Evolutionary conservation across 2,797 vertebrate species (phyloP), one percentile per base, ranked within the genome.

Genomic region (Sebastes iracundus): DNA sequence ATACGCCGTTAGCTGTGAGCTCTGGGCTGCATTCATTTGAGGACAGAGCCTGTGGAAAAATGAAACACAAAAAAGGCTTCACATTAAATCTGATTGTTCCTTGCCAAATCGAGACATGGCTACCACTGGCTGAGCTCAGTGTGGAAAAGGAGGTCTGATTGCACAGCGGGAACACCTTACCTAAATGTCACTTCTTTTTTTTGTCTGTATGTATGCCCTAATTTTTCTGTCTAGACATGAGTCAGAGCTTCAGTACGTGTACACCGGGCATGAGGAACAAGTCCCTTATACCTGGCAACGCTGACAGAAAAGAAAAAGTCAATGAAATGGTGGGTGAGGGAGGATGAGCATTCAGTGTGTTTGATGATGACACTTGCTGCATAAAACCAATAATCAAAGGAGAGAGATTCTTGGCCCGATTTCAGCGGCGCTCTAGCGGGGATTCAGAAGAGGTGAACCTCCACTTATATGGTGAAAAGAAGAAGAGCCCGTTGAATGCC

Each of bases 71-170:
- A 74, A 90, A 84, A 70, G 60, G 77, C 81, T 74, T 80, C 60
- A 67, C 79, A 85, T 89, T 90, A 89, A 88, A 89, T 82, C 22
- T 77, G 90, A 92, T 81, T 91, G 83, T 84, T 87, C 88, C 83
- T 75, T 23, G 23, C 60, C 78, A 81, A 75, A 87, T 78, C 25
- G 62, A 83, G 91, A 78, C 87, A 72, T 64, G 68, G 82, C 77
- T 49, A 66, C 82, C 80, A 53, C 83, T 84, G 85, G 75, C 92
- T 75, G 80, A 71, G 89, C 85, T 81, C 85, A 35, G 69, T 80
- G 84, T 80, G 77, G 86, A 86, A 93, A 93, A 92, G 79, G 81
- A 89, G 73, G 61, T 78, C 86, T 94, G 93, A 94, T 94, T 95
- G 91, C 91, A 85, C 92, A 93, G 92, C 87, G 16, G 79, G 93